phyloP scores from a whole-genome alignment of 2,888 invertebrate species.

The Metopia argyrocephala region DNA sequence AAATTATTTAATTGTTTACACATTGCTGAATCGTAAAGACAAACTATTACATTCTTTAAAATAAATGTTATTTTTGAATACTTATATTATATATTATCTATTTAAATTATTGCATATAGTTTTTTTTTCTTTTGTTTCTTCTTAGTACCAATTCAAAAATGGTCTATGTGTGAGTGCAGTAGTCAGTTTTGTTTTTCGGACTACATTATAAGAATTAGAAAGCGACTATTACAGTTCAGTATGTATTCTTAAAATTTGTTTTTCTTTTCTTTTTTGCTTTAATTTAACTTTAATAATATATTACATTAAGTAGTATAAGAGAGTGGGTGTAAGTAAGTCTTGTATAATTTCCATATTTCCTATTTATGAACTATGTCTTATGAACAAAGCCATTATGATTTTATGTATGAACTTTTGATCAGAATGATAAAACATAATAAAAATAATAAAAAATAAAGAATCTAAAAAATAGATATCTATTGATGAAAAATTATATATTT shows the following conservation, averaged over 20 bases:
- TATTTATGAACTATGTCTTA: constrained; percentile 39
- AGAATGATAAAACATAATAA: constrained; percentile 31
- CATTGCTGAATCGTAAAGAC: constrained; percentile 41
- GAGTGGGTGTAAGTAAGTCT: constrained; percentile 52
- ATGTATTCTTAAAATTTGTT: neutral
- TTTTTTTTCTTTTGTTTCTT: neutral
- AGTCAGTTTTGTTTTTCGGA: neutral
- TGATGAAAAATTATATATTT: neutral
- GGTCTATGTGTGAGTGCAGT: neutral
- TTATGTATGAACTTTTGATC: constrained; percentile 18
- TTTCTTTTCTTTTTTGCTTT: neutral
- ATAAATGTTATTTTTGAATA: constrained; percentile 37
- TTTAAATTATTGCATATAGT: constrained; percentile 7
- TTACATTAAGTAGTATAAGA: neutral
- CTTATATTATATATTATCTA: constrained; percentile 13
- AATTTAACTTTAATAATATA: neutral
- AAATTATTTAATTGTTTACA: constrained; percentile 36
- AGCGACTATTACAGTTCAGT: neutral
- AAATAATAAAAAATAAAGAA: constrained; percentile 23
- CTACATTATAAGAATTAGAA: neutral
- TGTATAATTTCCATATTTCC: constrained; percentile 54
- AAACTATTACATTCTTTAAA: constrained; percentile 53
- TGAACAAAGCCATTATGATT: neutral
- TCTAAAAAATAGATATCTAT: neutral
- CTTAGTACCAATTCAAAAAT: neutral